Evolutionary conservation across 2,113 vertebrate species (phyloP).

Genomic region (Ranitomeya imitator): DNA sequence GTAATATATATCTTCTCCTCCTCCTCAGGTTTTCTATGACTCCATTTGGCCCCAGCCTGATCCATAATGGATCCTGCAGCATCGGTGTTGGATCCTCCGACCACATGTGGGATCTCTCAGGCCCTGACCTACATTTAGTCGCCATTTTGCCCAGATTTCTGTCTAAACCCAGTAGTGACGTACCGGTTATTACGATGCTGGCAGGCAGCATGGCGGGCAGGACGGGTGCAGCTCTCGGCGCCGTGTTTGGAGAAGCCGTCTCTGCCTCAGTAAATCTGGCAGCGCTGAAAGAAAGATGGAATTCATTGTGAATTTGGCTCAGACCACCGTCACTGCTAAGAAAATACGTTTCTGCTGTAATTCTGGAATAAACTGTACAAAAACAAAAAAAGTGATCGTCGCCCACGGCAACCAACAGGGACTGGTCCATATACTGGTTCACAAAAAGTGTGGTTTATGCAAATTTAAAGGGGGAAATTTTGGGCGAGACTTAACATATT

Average conservation of each 20-base stretch:
- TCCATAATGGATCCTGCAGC: neutral
- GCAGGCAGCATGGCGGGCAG: neutral
- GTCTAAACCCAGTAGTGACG: neutral
- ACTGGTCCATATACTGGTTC: no score
- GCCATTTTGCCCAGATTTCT: neutral
- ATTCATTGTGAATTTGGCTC: conserved; percentile 42
- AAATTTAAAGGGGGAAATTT: no score
- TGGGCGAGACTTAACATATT: no score
- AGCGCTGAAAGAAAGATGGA: conserved; percentile 24
- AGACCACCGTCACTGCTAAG: neutral
- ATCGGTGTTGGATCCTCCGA: neutral
- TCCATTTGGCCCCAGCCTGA: neutral
- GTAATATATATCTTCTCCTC: neutral
- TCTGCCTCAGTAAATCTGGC: neutral
- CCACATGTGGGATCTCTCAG: neutral
- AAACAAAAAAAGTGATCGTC: neutral
- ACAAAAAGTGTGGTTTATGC: no score
- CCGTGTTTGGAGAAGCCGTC: neutral
- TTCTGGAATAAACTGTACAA: neutral
- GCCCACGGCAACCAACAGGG: no score
- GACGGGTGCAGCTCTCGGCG: neutral
- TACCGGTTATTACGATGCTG: conserved; percentile 3
- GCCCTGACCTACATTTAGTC: neutral
- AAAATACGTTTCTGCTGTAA: conserved; percentile 10
- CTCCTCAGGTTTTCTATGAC: neutral